A percentile compares a stretch with the other conserved stretches of the same genome.
Conservation (phyloP, 2,888 invertebrate species). For the Spisula solida region DNA sequence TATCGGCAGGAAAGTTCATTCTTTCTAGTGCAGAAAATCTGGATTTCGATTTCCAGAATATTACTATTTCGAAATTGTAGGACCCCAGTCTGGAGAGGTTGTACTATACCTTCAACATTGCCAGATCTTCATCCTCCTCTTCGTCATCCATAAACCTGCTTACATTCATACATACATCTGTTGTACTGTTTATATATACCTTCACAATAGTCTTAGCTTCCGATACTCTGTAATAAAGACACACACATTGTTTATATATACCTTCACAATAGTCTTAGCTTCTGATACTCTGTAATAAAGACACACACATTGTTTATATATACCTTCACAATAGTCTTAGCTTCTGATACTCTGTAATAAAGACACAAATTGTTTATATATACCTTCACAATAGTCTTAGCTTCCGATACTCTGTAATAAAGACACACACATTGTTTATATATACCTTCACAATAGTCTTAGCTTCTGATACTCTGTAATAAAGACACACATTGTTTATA, state of each 20-base stretch:
- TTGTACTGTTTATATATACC: slow-evolving; percentile 56
- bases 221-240: slow-evolving; percentile 62
- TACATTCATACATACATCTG: slow-evolving; percentile 53
- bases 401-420: slow-evolving; percentile 73
- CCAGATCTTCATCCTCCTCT: slow-evolving; percentile 54
- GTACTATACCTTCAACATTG: slow-evolving; percentile 62
- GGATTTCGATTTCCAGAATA: no score
- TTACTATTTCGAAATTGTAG: no score
- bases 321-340: slow-evolving; percentile 61
- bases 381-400: slow-evolving; percentile 61
- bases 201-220: slow-evolving; percentile 73
- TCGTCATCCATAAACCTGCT: slow-evolving; percentile 57
- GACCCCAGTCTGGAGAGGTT: no score
- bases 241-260: not conserved
- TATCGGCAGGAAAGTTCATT: no score
- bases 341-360: slow-evolving; percentile 72
- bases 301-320: not conserved
- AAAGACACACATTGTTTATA: no score
- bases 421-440: no score
- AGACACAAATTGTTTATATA: not conserved
- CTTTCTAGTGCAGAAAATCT: no score
- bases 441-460: no score
- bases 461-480: no score
- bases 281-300: slow-evolving; percentile 69
- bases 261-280: slow-evolving; percentile 66